Evolutionary conservation across 2,797 vertebrate genomes (phyloP), one percentile per base, ranked within the genome.

Genomic region (Holocentrus rufus): DNA sequence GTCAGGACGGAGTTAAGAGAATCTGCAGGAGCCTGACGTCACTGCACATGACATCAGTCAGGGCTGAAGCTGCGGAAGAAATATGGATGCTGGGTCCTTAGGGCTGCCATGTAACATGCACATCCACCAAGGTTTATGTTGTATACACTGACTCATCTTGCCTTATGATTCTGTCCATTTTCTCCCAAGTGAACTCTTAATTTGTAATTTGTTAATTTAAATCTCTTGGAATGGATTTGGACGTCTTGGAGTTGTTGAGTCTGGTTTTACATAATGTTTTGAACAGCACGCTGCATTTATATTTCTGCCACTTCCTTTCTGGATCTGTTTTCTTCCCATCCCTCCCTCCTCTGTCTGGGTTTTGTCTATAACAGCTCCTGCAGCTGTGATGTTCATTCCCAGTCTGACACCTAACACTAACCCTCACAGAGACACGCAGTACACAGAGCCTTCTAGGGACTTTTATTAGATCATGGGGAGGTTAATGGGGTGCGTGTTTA

Each of bases 11-110:
- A 36, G 62, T 74, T 55, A 42, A 58, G 71, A 68, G 81, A 77
- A 47, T 65, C 46, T 77, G 77, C 81, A 76, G 58, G 68, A 46
- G 46, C 67, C 62, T 91, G 88, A 90, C 80, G 85, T 91, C 89
- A 87, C 76, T 60, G 54, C 72, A 4, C 54, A 75, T 90, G 88
- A 85, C 81, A 84, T 86, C 74, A 90, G 70, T 7, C 23, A 47
- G 36, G 67, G 58, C 31, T 66, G 5, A 0, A 27, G 56, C 69
- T 76, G 72, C 60, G 3, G 57, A 81, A 70, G 36, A 68, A 65
- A 49, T n/a, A 25, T 10, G 9, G 31, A 39, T n/a, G 23, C 77
- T 52, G 65, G 60, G 79, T 82, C 80, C 60, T 50, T 20, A 11
- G 55, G 69, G 54, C 61, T 3, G 22, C 17, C 58, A 0, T 55